Percentiles rank a stretch among this genome's conserved stretches.
These are phyloP conservation scores for Cheilosia variabilis DNA, from an alignment of 2,888 invertebrate genomes.

Conservation along the genomic window DNA sequence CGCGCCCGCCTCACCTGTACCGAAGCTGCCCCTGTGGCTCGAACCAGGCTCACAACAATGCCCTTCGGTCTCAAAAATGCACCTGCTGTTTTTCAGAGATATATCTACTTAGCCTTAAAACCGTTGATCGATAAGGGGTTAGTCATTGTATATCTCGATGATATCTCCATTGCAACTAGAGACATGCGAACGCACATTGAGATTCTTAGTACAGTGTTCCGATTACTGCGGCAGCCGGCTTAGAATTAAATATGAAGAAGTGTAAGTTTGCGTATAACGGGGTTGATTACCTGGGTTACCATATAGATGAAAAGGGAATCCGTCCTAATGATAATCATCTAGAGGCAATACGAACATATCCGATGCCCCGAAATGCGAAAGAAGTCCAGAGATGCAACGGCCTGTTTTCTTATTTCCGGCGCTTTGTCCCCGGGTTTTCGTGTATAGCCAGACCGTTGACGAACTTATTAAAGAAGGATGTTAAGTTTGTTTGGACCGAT, in stretches of 20 bases:
- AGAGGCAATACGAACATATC: slow-evolving; percentile 43
- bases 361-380: slow-evolving; percentile 31
- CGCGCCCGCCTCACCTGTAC: too few species aligned
- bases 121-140: slow-evolving; percentile 7
- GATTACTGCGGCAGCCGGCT: not conserved
- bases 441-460: too few species aligned
- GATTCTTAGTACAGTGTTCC: slow-evolving; percentile 34
- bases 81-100: slow-evolving; percentile 67
- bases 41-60: too few species aligned
- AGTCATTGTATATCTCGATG: slow-evolving; percentile 60
- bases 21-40: too few species aligned
- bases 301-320: slow-evolving; percentile 27
- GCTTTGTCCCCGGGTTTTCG: too few species aligned
- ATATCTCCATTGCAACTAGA: slow-evolving; percentile 45
- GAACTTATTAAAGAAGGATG: too few species aligned
- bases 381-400: slow-evolving; percentile 36
- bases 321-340: slow-evolving; percentile 30
- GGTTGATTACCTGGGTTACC: slow-evolving; percentile 50
- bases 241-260: slow-evolving; percentile 29
- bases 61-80: slow-evolving; percentile 32
- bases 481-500: too few species aligned
- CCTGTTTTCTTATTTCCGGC: too few species aligned
- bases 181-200: slow-evolving; percentile 35
- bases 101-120: slow-evolving; percentile 40
- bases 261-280: slow-evolving; percentile 23